These are phyloP conservation scores for Alectura lathami DNA, from an alignment of 2,113 vertebrate genomes.

Conservation along the genomic window DNA sequence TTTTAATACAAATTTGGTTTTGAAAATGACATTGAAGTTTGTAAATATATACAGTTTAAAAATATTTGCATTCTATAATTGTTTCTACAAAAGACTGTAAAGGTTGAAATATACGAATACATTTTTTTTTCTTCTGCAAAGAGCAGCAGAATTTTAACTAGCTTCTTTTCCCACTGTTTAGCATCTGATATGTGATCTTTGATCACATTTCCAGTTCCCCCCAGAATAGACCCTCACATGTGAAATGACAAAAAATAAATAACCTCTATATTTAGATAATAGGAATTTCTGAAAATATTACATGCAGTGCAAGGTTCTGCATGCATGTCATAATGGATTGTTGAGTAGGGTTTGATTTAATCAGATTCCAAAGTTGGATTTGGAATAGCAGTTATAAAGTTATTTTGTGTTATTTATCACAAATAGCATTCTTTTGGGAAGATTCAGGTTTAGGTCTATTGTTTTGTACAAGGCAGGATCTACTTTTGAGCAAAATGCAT, in stretches of 20 bases:
- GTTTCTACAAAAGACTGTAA: slow-evolving; percentile 24
- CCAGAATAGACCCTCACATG: background rate
- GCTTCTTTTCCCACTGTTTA: background rate
- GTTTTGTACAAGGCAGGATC: background rate
- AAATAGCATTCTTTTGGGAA: background rate
- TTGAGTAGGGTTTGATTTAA: background rate
- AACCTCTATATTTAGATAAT: background rate
- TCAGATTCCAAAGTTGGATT: background rate
- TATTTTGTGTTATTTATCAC: background rate
- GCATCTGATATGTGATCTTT: background rate
- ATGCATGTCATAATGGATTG: background rate
- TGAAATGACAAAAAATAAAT: background rate
- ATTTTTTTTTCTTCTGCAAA: background rate
- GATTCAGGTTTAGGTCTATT: background rate
- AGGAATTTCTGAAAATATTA: background rate
- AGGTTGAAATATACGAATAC: slow-evolving; percentile 6
- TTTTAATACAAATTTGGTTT: slow-evolving; percentile 14
- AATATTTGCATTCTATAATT: slow-evolving; percentile 61
- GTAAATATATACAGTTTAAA: slow-evolving; percentile 47
- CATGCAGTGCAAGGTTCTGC: background rate
- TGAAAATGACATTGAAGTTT: slow-evolving; percentile 19
- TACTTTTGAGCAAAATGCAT: background rate
- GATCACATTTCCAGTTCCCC: background rate
- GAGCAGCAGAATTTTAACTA: slow-evolving; percentile 25
- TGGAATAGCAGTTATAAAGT: background rate